phyloP scores from a whole-genome alignment of 1,140 invertebrate genomes.

The Micrasema minimum region DNA sequence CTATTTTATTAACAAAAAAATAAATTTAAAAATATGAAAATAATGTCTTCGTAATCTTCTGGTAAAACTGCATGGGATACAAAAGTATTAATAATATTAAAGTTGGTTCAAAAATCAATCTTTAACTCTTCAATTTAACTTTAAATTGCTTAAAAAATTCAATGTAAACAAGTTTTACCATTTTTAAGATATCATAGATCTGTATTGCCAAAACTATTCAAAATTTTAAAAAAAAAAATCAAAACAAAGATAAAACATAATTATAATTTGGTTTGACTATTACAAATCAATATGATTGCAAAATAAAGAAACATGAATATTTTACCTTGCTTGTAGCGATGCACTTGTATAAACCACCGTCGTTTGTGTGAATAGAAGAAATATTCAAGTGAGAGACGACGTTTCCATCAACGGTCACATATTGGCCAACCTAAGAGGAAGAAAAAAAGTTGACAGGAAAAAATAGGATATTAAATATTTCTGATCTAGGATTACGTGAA shows the following conservation, averaged over 20 bases:
- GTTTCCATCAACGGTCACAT: slow-evolving; percentile 88
- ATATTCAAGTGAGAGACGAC: slow-evolving; percentile 95
- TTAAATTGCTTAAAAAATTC: no score
- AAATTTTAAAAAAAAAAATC: slow-evolving; percentile 5
- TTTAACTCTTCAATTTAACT: not conserved
- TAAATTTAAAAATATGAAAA: not conserved
- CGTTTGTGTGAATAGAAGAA: slow-evolving; percentile 89
- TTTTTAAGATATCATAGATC: no score
- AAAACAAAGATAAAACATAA: not conserved
- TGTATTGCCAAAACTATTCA: no score
- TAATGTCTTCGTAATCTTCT: not conserved
- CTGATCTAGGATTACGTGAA: no score
- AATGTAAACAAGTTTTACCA: no score
- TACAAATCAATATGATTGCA: not conserved
- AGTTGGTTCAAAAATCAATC: not conserved
- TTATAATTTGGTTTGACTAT: not conserved
- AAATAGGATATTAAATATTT: no score
- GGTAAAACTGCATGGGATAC: not conserved
- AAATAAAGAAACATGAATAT: not conserved
- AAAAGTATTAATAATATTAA: not conserved
- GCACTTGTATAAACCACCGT: slow-evolving; percentile 94
- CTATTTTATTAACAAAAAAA: slow-evolving; percentile 54
- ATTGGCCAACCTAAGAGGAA: slow-evolving; percentile 79
- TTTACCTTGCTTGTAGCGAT: slow-evolving; percentile 86
- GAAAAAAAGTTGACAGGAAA: not conserved